Conservation (phyloP, 2,797 vertebrate genomes). For the Cossypha niveicapilla region DNA sequence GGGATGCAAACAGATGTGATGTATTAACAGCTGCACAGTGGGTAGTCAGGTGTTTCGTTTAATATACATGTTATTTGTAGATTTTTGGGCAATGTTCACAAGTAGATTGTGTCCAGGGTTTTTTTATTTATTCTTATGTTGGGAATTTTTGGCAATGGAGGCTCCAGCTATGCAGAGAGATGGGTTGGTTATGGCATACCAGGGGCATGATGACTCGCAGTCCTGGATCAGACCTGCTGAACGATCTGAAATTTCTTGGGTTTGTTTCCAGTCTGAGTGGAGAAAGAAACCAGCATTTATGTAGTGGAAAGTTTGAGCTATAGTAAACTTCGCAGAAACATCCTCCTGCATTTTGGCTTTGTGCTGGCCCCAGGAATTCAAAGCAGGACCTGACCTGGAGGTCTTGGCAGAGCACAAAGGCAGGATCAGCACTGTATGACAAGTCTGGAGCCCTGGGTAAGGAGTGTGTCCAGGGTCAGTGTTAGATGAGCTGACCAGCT, state of each 20-base stretch:
- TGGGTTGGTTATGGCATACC: neutral
- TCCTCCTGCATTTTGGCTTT: neutral
- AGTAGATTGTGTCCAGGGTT: neutral
- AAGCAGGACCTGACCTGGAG: neutral
- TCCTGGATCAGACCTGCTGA: neutral
- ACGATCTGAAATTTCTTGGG: neutral
- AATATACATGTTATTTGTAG: neutral
- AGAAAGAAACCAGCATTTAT: neutral
- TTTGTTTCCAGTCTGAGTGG: neutral
- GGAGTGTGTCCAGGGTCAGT: neutral
- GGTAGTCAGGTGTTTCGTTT: neutral
- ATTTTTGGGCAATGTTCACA: neutral
- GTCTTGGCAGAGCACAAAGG: neutral
- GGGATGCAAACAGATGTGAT: neutral
- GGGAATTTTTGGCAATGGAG: neutral
- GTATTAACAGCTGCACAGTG: neutral
- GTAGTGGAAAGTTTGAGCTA: neutral
- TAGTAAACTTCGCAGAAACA: neutral
- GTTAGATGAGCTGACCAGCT: neutral
- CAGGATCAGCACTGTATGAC: neutral
- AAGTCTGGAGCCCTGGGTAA: neutral
- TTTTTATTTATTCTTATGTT: neutral
- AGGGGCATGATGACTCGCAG: neutral
- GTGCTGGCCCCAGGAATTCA: neutral
- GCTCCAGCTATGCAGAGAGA: neutral